Evolutionary conservation across 2,113 vertebrate genomes (phyloP), one percentile per base, ranked within the genome.

Genomic region (Ophiodon elongatus): DNA sequence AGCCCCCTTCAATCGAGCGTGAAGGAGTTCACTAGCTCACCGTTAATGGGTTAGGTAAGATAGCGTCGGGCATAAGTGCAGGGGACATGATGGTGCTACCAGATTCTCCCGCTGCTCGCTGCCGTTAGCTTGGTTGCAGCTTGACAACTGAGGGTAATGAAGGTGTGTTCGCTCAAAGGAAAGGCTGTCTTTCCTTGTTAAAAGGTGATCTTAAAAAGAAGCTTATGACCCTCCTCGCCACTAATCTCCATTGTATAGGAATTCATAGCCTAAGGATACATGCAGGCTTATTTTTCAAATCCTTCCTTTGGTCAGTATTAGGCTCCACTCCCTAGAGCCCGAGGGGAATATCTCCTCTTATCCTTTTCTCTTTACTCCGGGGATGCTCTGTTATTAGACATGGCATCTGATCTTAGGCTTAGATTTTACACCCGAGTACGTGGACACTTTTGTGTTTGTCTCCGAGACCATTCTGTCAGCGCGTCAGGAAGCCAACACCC

Each of bases 211-310:
- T 83, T 88, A 90, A 91, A 63, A 88, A 85, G 67, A 45, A 80
- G 88, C 85, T 79, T 39, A 87, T 85, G 88, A 86, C 81, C 79
- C 83, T 90, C 78, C 71, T 86, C 8, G 5, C 39, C 41, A 75
- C 84, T 93, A 90, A 90, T 94, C 91, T 92, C 89, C 72, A 86
- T 93, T 94, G 89, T 89, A 68, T 80, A 78, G 90, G 89, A 94
- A 94, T 94, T 91, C 85, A 82, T 84, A 79, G 88, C 94, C 93
- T 73, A 47, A 84, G 93, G 94, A 92, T 88, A 91, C 91, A 86
- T 73, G 83, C 89, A 73, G 88, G 86, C 80, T 93, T 92, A 85
- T 84, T 94, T 91, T 92, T 85, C 82, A 92, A 91, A 93, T 89
- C 92, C 89, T 80, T 88, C 74, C 85, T 93, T 92, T 93, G 90